phyloP scores from a whole-genome alignment of 2,888 invertebrate species.

The Nymphalis urticae region DNA sequence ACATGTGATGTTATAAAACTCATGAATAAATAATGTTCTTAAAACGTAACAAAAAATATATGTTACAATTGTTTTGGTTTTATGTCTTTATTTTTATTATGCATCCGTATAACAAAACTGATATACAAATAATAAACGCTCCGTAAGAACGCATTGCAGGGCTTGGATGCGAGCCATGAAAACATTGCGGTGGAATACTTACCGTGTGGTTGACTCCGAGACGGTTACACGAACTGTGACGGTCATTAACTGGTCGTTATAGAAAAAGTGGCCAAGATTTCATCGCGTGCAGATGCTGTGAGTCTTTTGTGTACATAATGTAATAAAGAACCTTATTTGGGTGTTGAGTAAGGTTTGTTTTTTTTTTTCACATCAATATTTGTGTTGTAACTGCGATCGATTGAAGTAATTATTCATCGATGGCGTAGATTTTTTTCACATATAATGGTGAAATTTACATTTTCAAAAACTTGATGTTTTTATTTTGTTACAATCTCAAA shows the following conservation, averaged over 20 bases:
- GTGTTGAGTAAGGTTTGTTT: background rate
- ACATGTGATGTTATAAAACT: background rate
- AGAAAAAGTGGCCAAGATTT: slow-evolving; percentile 27
- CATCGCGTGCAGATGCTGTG: slow-evolving; percentile 26
- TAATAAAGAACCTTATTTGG: slow-evolving; percentile 29
- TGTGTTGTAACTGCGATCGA: background rate
- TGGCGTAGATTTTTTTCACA: background rate
- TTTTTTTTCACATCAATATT: background rate
- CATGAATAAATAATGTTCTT: slow-evolving; percentile 14
- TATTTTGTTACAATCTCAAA: no score
- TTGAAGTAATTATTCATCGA: background rate
- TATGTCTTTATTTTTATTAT: background rate
- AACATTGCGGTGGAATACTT: slow-evolving; percentile 31
- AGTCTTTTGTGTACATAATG: slow-evolving; percentile 15
- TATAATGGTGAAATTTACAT: background rate
- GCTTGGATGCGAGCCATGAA: slow-evolving; percentile 28
- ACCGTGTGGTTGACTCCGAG: slow-evolving; percentile 30
- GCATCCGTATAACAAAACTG: background rate
- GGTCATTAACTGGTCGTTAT: slow-evolving; percentile 37
- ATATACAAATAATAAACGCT: slow-evolving; percentile 6
- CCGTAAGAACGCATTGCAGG: slow-evolving; percentile 4
- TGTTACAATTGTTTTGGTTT: slow-evolving; percentile 4
- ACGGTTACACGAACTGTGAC: slow-evolving; percentile 36
- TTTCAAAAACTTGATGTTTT: background rate
- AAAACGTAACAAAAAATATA: background rate